Conservation (phyloP, 53 echinoderm and acorn worm genomes). For the Zoroaster sp. region DNA sequence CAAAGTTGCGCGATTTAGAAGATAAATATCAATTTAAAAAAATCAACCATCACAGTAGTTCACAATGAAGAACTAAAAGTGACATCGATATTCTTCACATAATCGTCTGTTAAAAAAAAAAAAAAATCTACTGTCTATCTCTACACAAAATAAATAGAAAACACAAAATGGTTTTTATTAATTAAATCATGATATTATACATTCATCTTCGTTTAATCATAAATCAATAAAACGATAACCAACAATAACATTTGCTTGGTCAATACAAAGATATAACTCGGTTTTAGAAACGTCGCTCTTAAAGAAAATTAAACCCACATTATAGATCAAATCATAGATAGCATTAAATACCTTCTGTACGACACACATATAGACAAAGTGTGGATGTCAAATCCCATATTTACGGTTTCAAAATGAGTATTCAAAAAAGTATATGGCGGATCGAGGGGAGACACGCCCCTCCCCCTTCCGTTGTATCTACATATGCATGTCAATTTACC, state of each 20-base stretch:
- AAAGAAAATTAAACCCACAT: too few species aligned
- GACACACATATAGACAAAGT: too few species aligned
- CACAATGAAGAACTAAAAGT: neutral
- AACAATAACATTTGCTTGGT: neutral
- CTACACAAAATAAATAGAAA: conserved; percentile 56
- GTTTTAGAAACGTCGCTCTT: too few species aligned
- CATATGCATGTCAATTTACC: too few species aligned
- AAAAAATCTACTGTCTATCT: conserved; percentile 23
- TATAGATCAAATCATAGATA: too few species aligned
- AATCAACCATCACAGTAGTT: neutral
- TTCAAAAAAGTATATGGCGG: too few species aligned
- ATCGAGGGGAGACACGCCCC: too few species aligned
- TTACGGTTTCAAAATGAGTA: too few species aligned
- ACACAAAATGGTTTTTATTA: neutral
- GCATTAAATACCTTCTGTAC: too few species aligned
- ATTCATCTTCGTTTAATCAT: neutral
- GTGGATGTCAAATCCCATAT: too few species aligned
- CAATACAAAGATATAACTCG: neutral
- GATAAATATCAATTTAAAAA: neutral
- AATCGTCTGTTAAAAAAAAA: neutral
- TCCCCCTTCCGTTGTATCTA: too few species aligned
- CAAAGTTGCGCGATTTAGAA: neutral
- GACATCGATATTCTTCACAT: neutral
- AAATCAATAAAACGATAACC: neutral
- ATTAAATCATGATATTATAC: neutral